Evolutionary conservation across 2,797 vertebrate species (phyloP).

Genomic region (Apogon hyalosoma): DNA sequence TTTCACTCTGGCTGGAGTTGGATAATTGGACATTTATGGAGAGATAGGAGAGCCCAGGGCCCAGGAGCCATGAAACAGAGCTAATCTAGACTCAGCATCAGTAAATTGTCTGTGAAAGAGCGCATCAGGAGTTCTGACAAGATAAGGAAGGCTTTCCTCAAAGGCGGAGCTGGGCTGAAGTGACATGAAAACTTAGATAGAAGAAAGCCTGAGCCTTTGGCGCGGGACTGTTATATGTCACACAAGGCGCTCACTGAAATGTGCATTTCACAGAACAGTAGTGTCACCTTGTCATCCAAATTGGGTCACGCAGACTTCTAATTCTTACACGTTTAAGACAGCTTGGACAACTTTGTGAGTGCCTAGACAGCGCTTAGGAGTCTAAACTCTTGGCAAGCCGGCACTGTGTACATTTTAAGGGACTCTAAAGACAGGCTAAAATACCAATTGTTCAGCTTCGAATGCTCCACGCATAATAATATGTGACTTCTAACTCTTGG

Average conservation of each 20-base stretch:
- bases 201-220: constrained; percentile 31
- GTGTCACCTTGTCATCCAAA: constrained; percentile 63
- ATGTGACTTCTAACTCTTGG: constrained; percentile 28
- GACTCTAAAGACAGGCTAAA: constrained; percentile 2
- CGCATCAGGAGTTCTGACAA: constrained; percentile 80
- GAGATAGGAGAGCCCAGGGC: constrained; percentile 76
- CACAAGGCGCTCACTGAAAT: constrained; percentile 36
- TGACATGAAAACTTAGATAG: constrained; percentile 55
- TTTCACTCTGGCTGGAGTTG: constrained; percentile 76
- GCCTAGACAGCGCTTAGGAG: constrained; percentile 34
- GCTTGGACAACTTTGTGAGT: constrained; percentile 45
- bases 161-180: constrained; percentile 60
- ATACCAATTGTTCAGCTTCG: constrained; percentile 48
- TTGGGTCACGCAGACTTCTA: constrained; percentile 50
- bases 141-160: constrained; percentile 78
- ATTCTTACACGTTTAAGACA: constrained; percentile 38
- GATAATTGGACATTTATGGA: constrained; percentile 85
- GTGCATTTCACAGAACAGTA: constrained; percentile 14
- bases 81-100: constrained; percentile 79
- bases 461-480: constrained; percentile 21
- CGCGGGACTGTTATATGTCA: constrained; percentile 44
- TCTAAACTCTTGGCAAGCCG: constrained; percentile 15
- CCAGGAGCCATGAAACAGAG: constrained; percentile 81
- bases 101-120: constrained; percentile 83
- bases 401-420: constrained; percentile 13